Evolutionary conservation across 2,888 invertebrate species (phyloP).

Genomic region (Steinernema hermaphroditum): DNA sequence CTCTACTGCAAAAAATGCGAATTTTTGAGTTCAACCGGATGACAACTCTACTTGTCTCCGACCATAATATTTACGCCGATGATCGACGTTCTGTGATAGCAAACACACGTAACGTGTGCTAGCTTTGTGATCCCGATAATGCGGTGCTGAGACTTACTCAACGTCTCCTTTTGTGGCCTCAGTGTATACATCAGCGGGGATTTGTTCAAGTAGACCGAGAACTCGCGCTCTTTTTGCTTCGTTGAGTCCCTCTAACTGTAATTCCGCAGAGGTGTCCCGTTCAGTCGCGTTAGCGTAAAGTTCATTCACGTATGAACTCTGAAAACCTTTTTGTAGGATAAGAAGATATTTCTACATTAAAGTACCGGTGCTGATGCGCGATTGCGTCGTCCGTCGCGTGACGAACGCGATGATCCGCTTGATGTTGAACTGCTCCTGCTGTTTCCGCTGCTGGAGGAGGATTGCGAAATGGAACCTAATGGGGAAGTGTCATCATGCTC

Average conservation of each 20-base stretch:
- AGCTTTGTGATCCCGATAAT: too few relatives aligned
- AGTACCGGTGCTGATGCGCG: neutral
- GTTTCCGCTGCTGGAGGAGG: neutral
- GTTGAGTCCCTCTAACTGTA: constrained; percentile 38
- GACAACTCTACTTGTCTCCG: too few relatives aligned
- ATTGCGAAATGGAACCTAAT: neutral
- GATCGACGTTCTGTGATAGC: too few relatives aligned
- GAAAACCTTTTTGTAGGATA: constrained; percentile 36
- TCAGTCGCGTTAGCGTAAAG: constrained; percentile 52
- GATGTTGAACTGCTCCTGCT: neutral
- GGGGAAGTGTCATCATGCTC: constrained; percentile 19
- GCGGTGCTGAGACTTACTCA: constrained; percentile 75
- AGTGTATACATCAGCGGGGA: constrained; percentile 79
- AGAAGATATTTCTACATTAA: neutral
- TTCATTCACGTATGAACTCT: constrained; percentile 66
- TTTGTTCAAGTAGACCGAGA: constrained; percentile 83
- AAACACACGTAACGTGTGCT: too few relatives aligned
- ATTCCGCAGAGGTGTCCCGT: constrained; percentile 39
- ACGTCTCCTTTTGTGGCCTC: constrained; percentile 80
- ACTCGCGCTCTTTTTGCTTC: constrained; percentile 74
- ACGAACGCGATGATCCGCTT: neutral
- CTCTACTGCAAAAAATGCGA: too few relatives aligned
- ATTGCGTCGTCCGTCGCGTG: neutral
- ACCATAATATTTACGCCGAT: too few relatives aligned
- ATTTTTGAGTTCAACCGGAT: too few relatives aligned